Evolutionary conservation across 2,113 vertebrate genomes (phyloP), one percentile per base, ranked within the genome.

Genomic region (Anoplopoma fimbria): DNA sequence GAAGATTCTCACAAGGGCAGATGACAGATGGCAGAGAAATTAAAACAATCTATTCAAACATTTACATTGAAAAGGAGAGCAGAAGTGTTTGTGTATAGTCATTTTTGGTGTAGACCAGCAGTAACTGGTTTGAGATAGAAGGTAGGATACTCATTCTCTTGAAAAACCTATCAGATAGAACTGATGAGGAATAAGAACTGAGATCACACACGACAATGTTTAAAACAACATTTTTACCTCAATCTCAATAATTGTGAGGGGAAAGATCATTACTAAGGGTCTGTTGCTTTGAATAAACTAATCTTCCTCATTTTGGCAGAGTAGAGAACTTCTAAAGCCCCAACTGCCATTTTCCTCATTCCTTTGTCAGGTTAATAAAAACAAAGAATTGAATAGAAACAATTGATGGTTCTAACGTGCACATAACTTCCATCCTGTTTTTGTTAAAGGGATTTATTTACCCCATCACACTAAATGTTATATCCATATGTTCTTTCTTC

Each of bases 1-100:
- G 10, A 75, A n/a, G 31, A 47, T 49, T 57, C 51, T 79, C 49
- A 63, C 29, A n/a, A 34, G 25, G 40, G 45, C 78, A 61, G 38
- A 71, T 27, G 60, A 55, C 14, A 60, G 51, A 72, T 65, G 45
- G 40, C 25, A 40, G n/a, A 4, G 70, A 27, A 61, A 72, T 75
- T 6, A 5, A 49, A 67, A 51, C n/a, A 77, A 85, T 68, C 34
- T 53, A 61, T 67, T 61, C 21, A 23, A 42, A 21, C 42, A 31
- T 85, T 33, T 14, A 45, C 34, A 29, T 33, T 79, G 27, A 29
- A 47, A 77, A 51, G 58, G 58, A 25, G 77, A 62, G 61, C 69
- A 84, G 33, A 62, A 27, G n/a, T 25, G 40, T 67, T 47, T 70
- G 31, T 53, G 47, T 69, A 2, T 36, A 1, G 42, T 70, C 31